phyloP scores from a whole-genome alignment of 2,797 vertebrate species.

The Oreochromis mossambicus region DNA sequence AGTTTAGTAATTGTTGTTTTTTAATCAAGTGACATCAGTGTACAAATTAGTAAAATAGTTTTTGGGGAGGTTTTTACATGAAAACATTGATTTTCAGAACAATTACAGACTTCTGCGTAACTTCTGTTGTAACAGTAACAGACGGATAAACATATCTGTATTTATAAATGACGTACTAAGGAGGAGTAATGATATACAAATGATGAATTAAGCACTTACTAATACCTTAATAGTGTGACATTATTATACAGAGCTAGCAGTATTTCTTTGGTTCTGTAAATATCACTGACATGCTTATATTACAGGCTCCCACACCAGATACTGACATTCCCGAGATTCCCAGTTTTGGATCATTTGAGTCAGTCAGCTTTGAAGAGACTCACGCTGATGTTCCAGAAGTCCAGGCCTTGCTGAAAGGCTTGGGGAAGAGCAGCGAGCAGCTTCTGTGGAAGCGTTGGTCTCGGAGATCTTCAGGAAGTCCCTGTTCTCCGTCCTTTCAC shows the following conservation, averaged over 20 bases:
- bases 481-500: not conserved
- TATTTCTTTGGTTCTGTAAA: not conserved
- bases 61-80: not conserved
- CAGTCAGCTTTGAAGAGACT: not conserved
- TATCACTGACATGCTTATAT: not conserved
- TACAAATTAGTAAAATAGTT: not conserved
- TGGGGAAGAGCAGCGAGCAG: constrained; percentile 45
- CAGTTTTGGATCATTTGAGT: constrained; percentile 26
- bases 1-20: not conserved
- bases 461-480: constrained; percentile 16
- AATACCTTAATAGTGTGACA: not conserved
- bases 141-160: not conserved
- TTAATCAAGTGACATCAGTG: not conserved
- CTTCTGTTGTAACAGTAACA: not conserved
- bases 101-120: not conserved
- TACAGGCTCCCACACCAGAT: constrained; percentile 22
- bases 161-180: fast-evolving
- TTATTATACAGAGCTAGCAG: not conserved
- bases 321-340: constrained; percentile 3
- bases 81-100: not conserved
- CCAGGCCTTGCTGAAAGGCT: constrained; percentile 4
- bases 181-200: not conserved
- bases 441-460: constrained; percentile 54
- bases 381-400: not conserved
- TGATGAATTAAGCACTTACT: not conserved